Evolutionary conservation across 2,888 invertebrate species (phyloP).

Genomic region (Aporophyla lueneburgensis): DNA sequence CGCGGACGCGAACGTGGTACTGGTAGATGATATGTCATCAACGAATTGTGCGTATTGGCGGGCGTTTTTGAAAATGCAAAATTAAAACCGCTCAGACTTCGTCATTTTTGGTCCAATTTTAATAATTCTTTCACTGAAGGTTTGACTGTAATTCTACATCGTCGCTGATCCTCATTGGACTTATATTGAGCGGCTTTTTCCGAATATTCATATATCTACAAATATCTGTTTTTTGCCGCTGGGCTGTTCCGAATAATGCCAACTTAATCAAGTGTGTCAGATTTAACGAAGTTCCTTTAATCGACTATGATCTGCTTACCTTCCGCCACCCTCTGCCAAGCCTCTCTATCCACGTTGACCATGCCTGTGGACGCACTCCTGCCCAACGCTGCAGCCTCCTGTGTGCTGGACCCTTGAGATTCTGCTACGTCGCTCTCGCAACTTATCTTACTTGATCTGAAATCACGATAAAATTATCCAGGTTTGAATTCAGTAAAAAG

Average conservation of each 20-base stretch:
- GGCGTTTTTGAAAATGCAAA: too few relatives aligned
- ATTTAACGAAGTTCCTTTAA: background rate
- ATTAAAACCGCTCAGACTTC: too few relatives aligned
- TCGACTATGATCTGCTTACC: slow-evolving; percentile 67
- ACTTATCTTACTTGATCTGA: slow-evolving; percentile 91
- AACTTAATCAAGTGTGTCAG: background rate
- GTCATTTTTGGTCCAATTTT: too few relatives aligned
- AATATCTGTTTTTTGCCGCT: background rate
- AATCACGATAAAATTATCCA: slow-evolving; percentile 11
- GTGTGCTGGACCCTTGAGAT: slow-evolving; percentile 74
- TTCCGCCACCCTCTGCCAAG: slow-evolving; percentile 91
- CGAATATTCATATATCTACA: background rate
- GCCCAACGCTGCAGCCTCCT: slow-evolving; percentile 88
- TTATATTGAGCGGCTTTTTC: background rate
- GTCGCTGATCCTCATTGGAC: too few relatives aligned
- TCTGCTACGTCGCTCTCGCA: slow-evolving; percentile 91
- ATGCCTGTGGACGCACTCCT: slow-evolving; percentile 95
- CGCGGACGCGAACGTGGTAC: too few relatives aligned
- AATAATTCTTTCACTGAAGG: too few relatives aligned
- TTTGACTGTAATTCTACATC: too few relatives aligned
- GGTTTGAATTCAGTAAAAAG: background rate
- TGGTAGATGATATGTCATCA: too few relatives aligned
- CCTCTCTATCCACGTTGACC: slow-evolving; percentile 92
- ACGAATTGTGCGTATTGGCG: too few relatives aligned
- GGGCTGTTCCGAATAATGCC: background rate